Evolutionary conservation across 2,113 vertebrate species (phyloP).

Genomic region (Anarrhichthys ocellatus): DNA sequence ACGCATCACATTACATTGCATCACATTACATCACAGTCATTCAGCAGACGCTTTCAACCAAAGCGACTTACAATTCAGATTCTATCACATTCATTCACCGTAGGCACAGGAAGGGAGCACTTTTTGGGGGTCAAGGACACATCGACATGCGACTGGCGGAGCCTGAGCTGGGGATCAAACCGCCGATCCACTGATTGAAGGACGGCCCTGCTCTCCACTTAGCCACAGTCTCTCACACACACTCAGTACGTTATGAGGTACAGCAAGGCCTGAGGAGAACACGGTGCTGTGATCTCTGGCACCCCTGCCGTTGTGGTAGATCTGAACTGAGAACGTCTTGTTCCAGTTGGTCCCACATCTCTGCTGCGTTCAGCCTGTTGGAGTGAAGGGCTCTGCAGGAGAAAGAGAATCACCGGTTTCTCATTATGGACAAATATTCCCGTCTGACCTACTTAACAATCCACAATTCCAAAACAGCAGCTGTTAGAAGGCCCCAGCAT

Average conservation of each 20-base stretch:
- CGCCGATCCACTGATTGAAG: too few relatives aligned
- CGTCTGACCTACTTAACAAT: slow-evolving; percentile 4
- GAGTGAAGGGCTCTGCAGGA: neutral
- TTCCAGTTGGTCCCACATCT: slow-evolving; percentile 1
- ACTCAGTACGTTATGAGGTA: neutral
- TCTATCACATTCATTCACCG: too few relatives aligned
- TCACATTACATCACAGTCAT: neutral
- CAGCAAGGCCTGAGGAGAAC: slow-evolving; percentile 1
- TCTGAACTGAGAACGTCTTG: slow-evolving; percentile 5
- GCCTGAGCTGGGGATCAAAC: too few relatives aligned
- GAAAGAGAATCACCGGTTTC: slow-evolving; percentile 23
- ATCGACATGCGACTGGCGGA: too few relatives aligned
- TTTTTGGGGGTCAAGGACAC: too few relatives aligned
- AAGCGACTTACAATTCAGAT: too few relatives aligned
- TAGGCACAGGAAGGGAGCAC: too few relatives aligned
- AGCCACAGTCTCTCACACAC: neutral
- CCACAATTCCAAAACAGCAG: neutral
- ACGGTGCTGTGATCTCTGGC: neutral
- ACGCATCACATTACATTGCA: neutral
- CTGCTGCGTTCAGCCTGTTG: neutral
- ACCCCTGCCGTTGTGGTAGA: neutral
- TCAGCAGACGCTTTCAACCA: too few relatives aligned
- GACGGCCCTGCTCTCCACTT: too few relatives aligned
- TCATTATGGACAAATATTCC: slow-evolving; percentile 9
- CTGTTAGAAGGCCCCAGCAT: neutral